Conservation (phyloP, 2,113 vertebrate genomes). For the Ancistrus triradiatus region DNA sequence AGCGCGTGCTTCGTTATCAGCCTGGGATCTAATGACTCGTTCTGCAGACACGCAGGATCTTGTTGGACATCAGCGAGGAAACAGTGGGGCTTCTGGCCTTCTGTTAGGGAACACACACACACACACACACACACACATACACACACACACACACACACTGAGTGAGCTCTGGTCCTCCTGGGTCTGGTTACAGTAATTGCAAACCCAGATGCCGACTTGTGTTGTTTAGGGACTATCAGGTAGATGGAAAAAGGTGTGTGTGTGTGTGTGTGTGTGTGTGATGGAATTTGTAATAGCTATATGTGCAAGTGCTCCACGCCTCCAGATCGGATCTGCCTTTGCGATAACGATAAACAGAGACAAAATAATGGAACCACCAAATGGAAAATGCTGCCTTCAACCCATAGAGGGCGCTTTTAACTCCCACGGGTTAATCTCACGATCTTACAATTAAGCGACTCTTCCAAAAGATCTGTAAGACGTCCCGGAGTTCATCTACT, state of each 20-base stretch:
- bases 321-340: no score
- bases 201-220: not conserved
- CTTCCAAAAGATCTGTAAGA: no score
- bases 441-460: no score
- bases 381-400: no score
- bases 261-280: not conserved
- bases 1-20: not conserved
- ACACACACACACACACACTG: conserved; percentile 7
- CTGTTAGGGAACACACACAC: no score
- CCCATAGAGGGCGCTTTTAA: no score
- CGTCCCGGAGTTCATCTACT: no score
- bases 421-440: no score
- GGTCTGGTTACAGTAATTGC: not conserved
- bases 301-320: no score
- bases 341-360: no score
- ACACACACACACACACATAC: conserved; percentile 15
- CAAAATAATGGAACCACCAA: no score
- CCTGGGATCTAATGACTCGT: not conserved
- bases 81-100: no score
- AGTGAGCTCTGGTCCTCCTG: not conserved
- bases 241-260: not conserved
- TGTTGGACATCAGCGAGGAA: not conserved
- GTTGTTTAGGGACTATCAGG: not conserved
- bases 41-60: conserved; percentile 1
- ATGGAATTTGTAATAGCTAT: not conserved